Evolutionary conservation across 1,140 invertebrate species (phyloP), one percentile per base, ranked within the genome.

Genomic region (Rhagoletis pomonella): DNA sequence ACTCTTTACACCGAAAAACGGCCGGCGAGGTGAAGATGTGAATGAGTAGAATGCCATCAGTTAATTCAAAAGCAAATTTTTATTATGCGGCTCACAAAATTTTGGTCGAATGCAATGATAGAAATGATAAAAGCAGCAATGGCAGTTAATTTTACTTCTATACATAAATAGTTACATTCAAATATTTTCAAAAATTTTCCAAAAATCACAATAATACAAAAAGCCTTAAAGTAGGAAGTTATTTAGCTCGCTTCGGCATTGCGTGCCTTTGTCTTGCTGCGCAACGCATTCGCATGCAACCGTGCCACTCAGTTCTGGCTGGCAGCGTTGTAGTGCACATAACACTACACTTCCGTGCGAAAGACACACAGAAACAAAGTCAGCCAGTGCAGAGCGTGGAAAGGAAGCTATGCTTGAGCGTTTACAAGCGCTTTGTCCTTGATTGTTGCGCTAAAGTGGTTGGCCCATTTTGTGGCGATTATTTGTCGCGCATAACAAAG

Each of bases 401-500:
- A 55, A 81, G 73, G 73, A 81, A 81, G 73, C n/a, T 55, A 55
- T 4, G 73, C 73, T 81, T 81, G 73, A 81, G 73, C n/a, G 19
- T 81, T 81, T 55, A 1, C 19, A 47, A 81, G 9, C 47, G 73
- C 73, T 81, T 81, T 55, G 73, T 81, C 19, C 73, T 58, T 81
- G 73, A 81, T 81, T 81, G 73, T 81, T 12, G 9, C 47, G 50
- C 47, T 81, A 17, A 81, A 81, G 44, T 81, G 47, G 73, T 81
- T 81, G 73, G 47, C 73, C 73, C 47, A 50, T 55, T 81, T 81
- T 55, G 73, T 81, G 73, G 73, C 73, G 47, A 81, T 81, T 77
- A n/a, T 39, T 81, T 17, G 64, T 67, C n/a, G 73, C n/a, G 19
- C 73, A 47, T 55, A 81, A 81, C 73, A 50, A 81, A 81, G 73